Evolutionary conservation across 2,113 vertebrate genomes (phyloP).

Genomic region (Hippotragus niger): DNA sequence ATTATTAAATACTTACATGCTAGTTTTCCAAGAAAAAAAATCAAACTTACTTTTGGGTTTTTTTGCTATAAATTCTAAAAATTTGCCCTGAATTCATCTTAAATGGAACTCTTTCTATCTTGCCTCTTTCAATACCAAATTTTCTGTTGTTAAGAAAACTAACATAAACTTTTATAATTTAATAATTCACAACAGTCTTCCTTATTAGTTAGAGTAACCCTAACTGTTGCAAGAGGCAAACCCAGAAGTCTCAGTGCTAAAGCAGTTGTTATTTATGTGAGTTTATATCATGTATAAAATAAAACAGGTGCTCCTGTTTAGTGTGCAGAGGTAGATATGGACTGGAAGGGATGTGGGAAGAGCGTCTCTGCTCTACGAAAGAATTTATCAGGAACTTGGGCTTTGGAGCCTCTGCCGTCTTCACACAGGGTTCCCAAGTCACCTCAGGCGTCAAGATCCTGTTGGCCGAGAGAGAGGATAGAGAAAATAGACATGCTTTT

Average conservation of each 20-base stretch:
- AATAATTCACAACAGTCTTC: not conserved
- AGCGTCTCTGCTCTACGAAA: not conserved
- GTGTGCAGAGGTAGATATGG: too few relatives aligned
- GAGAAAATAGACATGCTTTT: not conserved
- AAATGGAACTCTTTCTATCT: not conserved
- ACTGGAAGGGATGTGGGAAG: fast-evolving
- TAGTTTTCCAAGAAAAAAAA: conserved; percentile 1
- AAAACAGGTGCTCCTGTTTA: not conserved
- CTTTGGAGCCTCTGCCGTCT: not conserved
- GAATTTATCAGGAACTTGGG: not conserved
- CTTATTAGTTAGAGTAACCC: not conserved
- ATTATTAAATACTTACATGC: not conserved
- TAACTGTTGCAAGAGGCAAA: not conserved
- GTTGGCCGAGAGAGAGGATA: not conserved
- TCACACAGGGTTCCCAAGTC: not conserved
- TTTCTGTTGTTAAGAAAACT: not conserved
- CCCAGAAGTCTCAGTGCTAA: not conserved
- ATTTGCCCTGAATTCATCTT: not conserved
- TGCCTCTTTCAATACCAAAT: not conserved
- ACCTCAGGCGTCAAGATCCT: not conserved
- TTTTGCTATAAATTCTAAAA: conserved; percentile 39
- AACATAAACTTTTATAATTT: not conserved
- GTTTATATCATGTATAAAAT: not conserved
- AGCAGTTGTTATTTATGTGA: not conserved
- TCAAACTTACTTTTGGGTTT: not conserved